These are phyloP conservation scores for Deilephila elpenor DNA, from an alignment of 2,888 invertebrate genomes.

Conservation along the genomic window DNA sequence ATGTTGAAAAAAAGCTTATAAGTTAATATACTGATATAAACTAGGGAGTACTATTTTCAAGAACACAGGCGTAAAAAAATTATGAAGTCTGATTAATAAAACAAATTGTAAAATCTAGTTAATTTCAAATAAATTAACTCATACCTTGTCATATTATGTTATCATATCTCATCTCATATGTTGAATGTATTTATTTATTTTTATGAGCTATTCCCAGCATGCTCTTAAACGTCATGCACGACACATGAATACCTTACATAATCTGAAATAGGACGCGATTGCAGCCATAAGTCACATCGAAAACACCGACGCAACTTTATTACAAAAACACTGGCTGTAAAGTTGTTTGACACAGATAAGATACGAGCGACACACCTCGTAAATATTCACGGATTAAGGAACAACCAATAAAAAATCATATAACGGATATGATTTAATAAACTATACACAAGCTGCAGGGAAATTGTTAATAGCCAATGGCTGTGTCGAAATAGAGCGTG, in stretches of 20 bases:
- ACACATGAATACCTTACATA: conserved; percentile 23
- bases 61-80: too few relatives aligned
- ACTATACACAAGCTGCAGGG: conserved; percentile 48
- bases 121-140: too few relatives aligned
- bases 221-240: not conserved
- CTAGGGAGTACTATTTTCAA: too few relatives aligned
- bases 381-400: conserved; percentile 64
- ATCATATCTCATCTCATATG: too few relatives aligned
- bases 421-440: conserved; percentile 51
- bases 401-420: conserved; percentile 58
- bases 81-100: too few relatives aligned
- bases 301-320: conserved; percentile 34
- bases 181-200: too few relatives aligned
- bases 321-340: conserved; percentile 27
- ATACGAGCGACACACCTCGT: conserved; percentile 56
- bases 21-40: too few relatives aligned
- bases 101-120: too few relatives aligned
- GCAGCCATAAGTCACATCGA: conserved; percentile 44
- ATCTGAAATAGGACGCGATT: conserved; percentile 38
- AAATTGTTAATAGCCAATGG: conserved; percentile 51
- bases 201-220: too few relatives aligned
- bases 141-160: too few relatives aligned
- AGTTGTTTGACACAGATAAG: conserved; percentile 55
- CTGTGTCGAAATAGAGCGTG: conserved; percentile 50
- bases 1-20: too few relatives aligned